phyloP scores from a whole-genome alignment of 2,113 vertebrate species.

The Poecilia latipinna region DNA sequence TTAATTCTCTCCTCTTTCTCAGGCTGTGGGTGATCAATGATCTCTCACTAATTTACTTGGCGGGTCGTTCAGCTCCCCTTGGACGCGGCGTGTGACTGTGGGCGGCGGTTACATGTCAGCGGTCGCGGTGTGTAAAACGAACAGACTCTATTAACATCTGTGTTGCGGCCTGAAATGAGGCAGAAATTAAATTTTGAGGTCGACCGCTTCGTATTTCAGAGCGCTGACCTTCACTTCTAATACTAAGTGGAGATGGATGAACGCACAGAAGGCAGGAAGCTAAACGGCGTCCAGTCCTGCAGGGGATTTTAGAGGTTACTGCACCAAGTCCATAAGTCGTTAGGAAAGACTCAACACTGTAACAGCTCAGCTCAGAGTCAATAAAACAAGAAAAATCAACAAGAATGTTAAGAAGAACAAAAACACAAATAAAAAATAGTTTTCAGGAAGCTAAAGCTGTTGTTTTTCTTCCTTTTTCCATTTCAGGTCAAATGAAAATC shows the following conservation, averaged over 20 bases:
- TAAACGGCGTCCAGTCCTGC: background rate
- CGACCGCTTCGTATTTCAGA: conserved; percentile 42
- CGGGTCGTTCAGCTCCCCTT: conserved; percentile 6
- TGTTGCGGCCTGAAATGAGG: conserved; percentile 47
- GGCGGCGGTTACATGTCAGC: conserved; percentile 28
- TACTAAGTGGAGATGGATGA: conserved; percentile 54
- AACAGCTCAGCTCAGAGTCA: background rate
- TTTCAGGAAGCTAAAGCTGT: background rate
- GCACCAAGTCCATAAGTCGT: background rate
- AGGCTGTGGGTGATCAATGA: conserved; percentile 55
- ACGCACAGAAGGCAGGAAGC: conserved; percentile 16
- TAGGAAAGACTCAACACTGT: background rate
- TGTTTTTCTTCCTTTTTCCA: no score
- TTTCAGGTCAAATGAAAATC: no score
- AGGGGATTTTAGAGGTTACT: conserved; percentile 2
- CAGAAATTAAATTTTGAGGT: conserved; percentile 64
- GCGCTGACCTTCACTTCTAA: conserved; percentile 60
- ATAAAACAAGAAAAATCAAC: background rate
- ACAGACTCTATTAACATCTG: conserved; percentile 32
- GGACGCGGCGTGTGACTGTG: conserved; percentile 5
- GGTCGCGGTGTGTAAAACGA: conserved; percentile 12
- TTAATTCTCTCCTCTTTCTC: conserved; percentile 47
- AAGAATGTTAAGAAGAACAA: background rate
- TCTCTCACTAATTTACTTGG: conserved; percentile 50
- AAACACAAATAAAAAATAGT: background rate